phyloP scores from a whole-genome alignment of 1,140 invertebrate species.

The Pentalonia nigronervosa region DNA sequence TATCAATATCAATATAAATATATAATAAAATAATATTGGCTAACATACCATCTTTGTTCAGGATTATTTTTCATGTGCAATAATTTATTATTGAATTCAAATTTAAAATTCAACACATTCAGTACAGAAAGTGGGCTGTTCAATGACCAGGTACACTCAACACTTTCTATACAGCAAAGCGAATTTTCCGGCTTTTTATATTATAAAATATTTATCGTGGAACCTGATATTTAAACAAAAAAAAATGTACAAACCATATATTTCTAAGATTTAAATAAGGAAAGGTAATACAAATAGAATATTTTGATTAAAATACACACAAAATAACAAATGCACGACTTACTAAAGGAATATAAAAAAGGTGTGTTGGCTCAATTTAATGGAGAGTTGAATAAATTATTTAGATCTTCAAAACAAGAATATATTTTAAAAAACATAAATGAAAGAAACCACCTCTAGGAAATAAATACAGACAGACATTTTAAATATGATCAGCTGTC shows the following conservation, averaged over 20 bases:
- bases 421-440: not conserved
- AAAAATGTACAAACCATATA: not conserved
- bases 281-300: not conserved
- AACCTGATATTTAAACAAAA: not conserved
- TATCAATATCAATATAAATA: not conserved
- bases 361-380: not conserved
- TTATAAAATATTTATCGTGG: not conserved
- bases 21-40: not conserved
- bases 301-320: conserved; percentile 7
- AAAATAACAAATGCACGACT: not conserved
- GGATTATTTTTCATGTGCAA: not conserved
- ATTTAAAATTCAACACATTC: not conserved
- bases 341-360: not conserved
- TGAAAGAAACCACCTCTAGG: not conserved
- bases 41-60: not conserved
- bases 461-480: not conserved
- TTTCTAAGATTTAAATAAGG: not conserved
- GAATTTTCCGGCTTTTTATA: not conserved
- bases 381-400: not conserved
- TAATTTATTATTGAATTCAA: not conserved
- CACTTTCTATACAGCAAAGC: not conserved
- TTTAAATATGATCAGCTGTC: not conserved
- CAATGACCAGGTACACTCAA: not conserved
- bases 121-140: not conserved
- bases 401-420: not conserved